Evolutionary conservation across 2,888 invertebrate species (phyloP).

Genomic region (Mylabris sibirica): DNA sequence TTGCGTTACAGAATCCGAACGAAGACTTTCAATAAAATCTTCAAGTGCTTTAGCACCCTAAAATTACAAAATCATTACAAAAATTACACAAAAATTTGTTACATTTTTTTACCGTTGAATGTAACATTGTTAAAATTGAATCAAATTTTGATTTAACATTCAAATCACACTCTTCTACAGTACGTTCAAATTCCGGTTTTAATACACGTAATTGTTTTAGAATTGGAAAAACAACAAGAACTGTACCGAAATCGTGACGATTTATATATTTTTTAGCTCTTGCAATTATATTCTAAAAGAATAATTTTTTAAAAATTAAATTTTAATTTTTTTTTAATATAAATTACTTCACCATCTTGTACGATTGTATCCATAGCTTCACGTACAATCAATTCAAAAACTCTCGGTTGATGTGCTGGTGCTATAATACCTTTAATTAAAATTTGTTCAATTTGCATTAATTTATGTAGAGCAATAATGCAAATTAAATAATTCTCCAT

Average conservation of each 20-base stretch:
- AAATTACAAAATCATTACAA: conserved; percentile 55
- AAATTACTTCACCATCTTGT: conserved; percentile 80
- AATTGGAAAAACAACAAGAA: conserved; percentile 82
- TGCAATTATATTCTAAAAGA: conserved; percentile 72
- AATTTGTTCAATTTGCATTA: conserved; percentile 88
- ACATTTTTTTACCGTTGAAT: conserved; percentile 73
- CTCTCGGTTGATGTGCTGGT: conserved; percentile 78
- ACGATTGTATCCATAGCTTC: conserved; percentile 87
- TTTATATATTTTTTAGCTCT: conserved; percentile 78
- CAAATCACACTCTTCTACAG: conserved; percentile 76
- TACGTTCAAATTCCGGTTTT: conserved; percentile 82
- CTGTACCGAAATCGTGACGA: conserved; percentile 80
- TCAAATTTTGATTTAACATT: conserved; percentile 75
- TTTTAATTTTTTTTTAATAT: conserved; percentile 9
- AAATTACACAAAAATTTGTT: not conserved
- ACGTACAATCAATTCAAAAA: conserved; percentile 83
- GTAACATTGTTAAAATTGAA: conserved; percentile 76
- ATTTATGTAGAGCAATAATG: conserved; percentile 81
- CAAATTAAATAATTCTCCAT: conserved; percentile 84
- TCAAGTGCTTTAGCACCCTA: conserved; percentile 90
- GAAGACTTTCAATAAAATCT: conserved; percentile 90
- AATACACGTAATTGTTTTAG: conserved; percentile 78
- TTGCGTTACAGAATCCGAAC: conserved; percentile 77
- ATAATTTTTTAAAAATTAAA: not conserved
- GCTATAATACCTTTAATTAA: conserved; percentile 87